Evolutionary conservation across 2,888 invertebrate species (phyloP), one percentile per base, ranked within the genome.

Genomic region (Plusia festucae): DNA sequence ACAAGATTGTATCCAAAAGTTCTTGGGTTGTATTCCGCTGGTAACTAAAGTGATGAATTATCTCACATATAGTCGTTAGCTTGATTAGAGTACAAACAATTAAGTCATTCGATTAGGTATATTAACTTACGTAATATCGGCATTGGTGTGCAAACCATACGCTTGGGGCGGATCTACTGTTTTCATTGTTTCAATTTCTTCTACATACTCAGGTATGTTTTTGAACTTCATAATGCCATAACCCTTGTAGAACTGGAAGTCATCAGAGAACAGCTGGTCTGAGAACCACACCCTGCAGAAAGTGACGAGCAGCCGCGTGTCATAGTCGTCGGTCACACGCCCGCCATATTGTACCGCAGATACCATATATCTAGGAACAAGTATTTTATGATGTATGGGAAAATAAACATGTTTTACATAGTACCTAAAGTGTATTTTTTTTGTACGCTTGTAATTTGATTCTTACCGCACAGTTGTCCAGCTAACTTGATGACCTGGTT

Each of bases 321-420:
- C 98, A 85, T 97, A 98, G 88, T 98, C 98, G 86, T 98, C 98
- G 0, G 98, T 98, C 0, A 98, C 98, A 76, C 98, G 96, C 0
- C 98, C 98, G 3, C 98, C 98, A 85, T 98, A 98, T 85, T 98
- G 98, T 1, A 98, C 98, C 84, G 98, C 98, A 1, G 98, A 97
- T 64, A 98, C 94, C 98, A 98, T 98, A 84, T 98, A 98, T 54
- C 97, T 97, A 59, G 15, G 40, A 6, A n/a, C 9, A 13, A 7
- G 4, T 5, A 40, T 40, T 40, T 40, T 5, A 40, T 11, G 3
- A 30, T 30, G n/a, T n/a, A n/a, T n/a, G n/a, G n/a, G n/a, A n/a
- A n/a, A n/a, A n/a, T n/a, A n/a, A n/a, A n/a, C n/a, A n/a, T n/a
- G n/a, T n/a, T n/a, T n/a, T n/a, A n/a, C n/a, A n/a, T n/a, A n/a